Evolutionary conservation across 2,797 vertebrate genomes (phyloP).

Genomic region (Tarsius wallacei): DNA sequence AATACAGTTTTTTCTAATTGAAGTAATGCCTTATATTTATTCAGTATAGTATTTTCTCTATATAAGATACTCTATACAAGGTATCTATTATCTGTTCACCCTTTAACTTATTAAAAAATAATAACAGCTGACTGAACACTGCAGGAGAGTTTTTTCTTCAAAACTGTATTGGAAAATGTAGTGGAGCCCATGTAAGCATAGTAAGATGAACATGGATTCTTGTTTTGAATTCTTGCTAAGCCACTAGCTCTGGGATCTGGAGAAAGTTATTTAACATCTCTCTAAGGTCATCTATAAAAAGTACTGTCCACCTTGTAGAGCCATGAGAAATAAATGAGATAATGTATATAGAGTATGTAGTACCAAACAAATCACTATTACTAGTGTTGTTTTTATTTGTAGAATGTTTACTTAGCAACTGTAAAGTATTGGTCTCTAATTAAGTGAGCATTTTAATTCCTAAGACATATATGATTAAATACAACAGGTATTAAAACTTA

Average conservation of each 20-base stretch:
- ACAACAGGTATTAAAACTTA: neutral
- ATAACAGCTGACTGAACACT: neutral
- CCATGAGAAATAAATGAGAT: neutral
- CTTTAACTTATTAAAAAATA: slow-evolving; percentile 33
- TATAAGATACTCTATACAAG: neutral
- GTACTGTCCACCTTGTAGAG: neutral
- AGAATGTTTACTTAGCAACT: slow-evolving; percentile 29
- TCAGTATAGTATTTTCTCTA: neutral
- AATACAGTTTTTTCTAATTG: slow-evolving; percentile 33
- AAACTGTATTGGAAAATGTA: neutral
- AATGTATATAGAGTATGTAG: neutral
- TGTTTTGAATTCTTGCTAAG: neutral
- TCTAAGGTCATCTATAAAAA: neutral
- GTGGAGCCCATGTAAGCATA: neutral
- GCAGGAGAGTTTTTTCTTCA: neutral
- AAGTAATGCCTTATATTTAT: slow-evolving; percentile 48
- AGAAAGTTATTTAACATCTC: neutral
- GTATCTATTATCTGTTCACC: slow-evolving; percentile 8
- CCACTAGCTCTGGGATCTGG: neutral
- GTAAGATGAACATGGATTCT: neutral
- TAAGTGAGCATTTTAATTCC: slow-evolving; percentile 5
- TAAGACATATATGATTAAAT: neutral
- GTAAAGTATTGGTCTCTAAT: neutral
- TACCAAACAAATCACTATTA: neutral
- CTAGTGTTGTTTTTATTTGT: neutral